A percentile compares a stretch with the other conserved stretches of the same genome.
Evolutionary conservation across 2,888 invertebrate genomes (phyloP).

Genomic region (Erebia ligea): DNA sequence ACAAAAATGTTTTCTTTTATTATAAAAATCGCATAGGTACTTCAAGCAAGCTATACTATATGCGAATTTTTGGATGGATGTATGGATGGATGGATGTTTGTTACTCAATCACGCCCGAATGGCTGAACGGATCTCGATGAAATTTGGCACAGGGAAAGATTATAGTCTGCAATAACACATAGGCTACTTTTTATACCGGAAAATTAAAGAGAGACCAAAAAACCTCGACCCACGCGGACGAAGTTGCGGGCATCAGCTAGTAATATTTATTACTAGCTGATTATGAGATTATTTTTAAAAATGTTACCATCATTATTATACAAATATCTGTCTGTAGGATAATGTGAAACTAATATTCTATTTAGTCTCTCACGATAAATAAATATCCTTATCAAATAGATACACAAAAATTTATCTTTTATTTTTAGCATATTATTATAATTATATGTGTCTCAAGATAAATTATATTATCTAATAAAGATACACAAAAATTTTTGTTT

Average conservation of each 20-base stretch:
- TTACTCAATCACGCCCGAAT: too few species aligned
- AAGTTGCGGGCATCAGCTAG: background rate
- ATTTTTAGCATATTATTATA: background rate
- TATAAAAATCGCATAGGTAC: background rate
- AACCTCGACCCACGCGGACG: too few species aligned
- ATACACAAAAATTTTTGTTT: background rate
- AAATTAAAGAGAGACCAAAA: too few species aligned
- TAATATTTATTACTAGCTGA: background rate
- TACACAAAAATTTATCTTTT: background rate
- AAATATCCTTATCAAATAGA: background rate
- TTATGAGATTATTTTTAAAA: background rate
- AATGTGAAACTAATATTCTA: background rate
- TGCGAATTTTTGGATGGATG: too few species aligned
- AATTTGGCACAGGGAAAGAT: too few species aligned
- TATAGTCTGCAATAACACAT: too few species aligned
- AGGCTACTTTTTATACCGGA: too few species aligned
- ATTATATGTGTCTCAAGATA: background rate
- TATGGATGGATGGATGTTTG: too few species aligned
- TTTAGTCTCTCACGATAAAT: background rate
- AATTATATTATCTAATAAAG: background rate
- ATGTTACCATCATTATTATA: background rate
- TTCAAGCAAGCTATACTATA: too few species aligned
- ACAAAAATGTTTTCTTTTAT: conserved; percentile 42
- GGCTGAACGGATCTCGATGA: too few species aligned
- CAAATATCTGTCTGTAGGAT: background rate